Evolutionary conservation across 2,113 vertebrate species (phyloP).

Genomic region (Raja brachyura): DNA sequence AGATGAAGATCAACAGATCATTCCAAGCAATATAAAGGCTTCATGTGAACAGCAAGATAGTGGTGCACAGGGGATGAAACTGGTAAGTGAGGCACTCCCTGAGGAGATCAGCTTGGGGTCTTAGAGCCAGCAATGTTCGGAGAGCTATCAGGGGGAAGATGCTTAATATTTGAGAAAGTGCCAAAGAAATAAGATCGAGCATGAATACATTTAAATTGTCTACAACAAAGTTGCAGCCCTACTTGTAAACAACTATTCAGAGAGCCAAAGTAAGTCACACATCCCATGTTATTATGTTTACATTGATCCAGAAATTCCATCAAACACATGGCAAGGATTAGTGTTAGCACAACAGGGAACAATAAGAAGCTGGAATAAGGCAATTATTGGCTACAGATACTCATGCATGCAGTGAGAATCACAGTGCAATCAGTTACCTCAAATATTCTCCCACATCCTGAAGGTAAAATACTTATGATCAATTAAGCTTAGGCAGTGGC

Average conservation of each 20-base stretch:
- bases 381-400: neutral
- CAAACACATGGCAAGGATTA: neutral
- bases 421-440: constrained; percentile 5
- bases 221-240: neutral
- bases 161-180: neutral
- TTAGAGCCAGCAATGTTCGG: neutral
- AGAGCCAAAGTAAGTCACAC: neutral
- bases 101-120: neutral
- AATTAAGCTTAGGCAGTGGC: neutral
- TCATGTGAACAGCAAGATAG: neutral
- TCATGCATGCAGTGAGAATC: neutral
- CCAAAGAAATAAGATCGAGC: neutral
- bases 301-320: neutral
- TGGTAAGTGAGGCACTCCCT: neutral
- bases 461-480: constrained; percentile 23
- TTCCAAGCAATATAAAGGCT: neutral
- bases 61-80: neutral
- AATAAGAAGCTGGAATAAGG: neutral
- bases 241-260: neutral
- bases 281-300: neutral
- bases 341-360: neutral
- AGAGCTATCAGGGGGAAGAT: neutral
- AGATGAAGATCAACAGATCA: constrained; percentile 13
- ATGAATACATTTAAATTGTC: neutral
- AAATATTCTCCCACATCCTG: neutral